phyloP scores from a whole-genome alignment of 2,797 vertebrate species.

The Periophthalmus magnuspinnatus region DNA sequence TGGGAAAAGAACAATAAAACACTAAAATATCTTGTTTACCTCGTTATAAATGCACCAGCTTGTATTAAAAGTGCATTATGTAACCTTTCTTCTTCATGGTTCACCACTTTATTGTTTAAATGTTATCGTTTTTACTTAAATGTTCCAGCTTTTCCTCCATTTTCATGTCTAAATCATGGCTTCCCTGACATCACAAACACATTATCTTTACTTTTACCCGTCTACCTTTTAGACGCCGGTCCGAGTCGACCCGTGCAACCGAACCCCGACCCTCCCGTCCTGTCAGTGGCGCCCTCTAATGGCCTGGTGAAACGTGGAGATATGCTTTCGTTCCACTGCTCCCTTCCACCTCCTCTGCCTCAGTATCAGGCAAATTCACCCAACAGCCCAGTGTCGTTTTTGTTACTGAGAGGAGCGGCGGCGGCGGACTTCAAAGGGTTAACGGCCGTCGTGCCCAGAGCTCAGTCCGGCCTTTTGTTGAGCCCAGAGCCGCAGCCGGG shows the following conservation, averaged over 20 bases:
- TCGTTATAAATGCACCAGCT: too few relatives aligned
- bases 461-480: constrained; percentile 25
- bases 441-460: constrained; percentile 3
- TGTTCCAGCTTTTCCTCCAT: too few relatives aligned
- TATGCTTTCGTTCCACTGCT: constrained; percentile 64
- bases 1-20: too few relatives aligned
- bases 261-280: constrained; percentile 47
- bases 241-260: constrained; percentile 18
- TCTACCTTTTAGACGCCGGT: constrained; percentile 16
- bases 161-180: too few relatives aligned
- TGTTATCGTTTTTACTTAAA: too few relatives aligned
- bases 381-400: constrained; percentile 41
- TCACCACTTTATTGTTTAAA: too few relatives aligned
- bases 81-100: too few relatives aligned
- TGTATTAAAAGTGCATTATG: too few relatives aligned
- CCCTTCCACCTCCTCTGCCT: constrained; percentile 22
- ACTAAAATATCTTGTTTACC: too few relatives aligned
- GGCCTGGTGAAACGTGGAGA: constrained; percentile 56
- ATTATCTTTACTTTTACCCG: not conserved
- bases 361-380: not conserved
- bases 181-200: too few relatives aligned
- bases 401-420: constrained; percentile 48
- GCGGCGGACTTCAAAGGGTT: not conserved
- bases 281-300: constrained; percentile 58
- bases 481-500: constrained; percentile 32